A percentile compares a stretch with the other conserved stretches of the same genome.
These are phyloP conservation scores for Dryobota labecula DNA, from an alignment of 2,888 invertebrate genomes.

Conservation along the genomic window DNA sequence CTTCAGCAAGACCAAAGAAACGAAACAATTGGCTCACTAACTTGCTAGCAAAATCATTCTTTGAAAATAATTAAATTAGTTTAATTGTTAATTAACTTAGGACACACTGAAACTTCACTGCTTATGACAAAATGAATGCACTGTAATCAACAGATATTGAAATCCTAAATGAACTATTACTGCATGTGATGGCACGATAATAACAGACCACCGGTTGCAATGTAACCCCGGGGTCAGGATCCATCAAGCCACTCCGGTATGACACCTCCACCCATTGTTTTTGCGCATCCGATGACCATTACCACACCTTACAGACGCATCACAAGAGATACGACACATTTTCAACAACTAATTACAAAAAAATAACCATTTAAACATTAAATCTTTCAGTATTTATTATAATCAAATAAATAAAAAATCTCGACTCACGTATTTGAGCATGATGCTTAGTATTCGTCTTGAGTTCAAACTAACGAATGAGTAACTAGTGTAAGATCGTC, in stretches of 20 bases:
- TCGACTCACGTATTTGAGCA: conserved; percentile 89
- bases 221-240: conserved; percentile 57
- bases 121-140: neutral
- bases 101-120: neutral
- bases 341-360: conserved; percentile 69
- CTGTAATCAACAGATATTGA: conserved; percentile 20
- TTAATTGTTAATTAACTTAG: neutral
- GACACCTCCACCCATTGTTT: conserved; percentile 70
- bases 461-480: conserved; percentile 90
- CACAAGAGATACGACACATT: conserved; percentile 74
- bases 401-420: conserved; percentile 61
- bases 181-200: conserved; percentile 33
- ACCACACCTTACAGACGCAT: conserved; percentile 63
- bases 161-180: conserved; percentile 30
- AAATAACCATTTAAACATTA: conserved; percentile 11
- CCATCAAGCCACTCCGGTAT: conserved; percentile 63
- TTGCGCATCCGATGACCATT: conserved; percentile 58
- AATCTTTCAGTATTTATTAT: conserved; percentile 60
- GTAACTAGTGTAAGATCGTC: conserved; percentile 83
- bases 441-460: conserved; percentile 86
- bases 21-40: neutral
- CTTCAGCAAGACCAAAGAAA: neutral
- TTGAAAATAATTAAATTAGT: neutral
- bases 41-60: neutral
- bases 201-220: conserved; percentile 40